A percentile compares a stretch with the other conserved stretches of the same genome.
phyloP scores from a whole-genome alignment of 2,888 invertebrate genomes.

The Microplitis manilae region DNA sequence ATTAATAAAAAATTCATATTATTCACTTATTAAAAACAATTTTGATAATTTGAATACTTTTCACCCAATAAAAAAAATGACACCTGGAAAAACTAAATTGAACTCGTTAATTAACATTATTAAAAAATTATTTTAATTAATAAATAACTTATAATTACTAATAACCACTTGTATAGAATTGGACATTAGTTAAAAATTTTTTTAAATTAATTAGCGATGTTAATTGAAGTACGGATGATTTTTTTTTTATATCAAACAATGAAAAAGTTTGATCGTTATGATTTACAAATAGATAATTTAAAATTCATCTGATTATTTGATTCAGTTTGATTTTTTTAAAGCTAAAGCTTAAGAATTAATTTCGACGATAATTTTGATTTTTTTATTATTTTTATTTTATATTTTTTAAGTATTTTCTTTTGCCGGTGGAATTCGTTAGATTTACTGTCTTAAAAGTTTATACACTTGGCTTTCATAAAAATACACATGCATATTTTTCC shows the following conservation, averaged over 20 bases:
- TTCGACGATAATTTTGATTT: background rate
- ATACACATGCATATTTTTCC: constrained; percentile 29
- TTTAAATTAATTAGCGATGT: background rate
- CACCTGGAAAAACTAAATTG: no score
- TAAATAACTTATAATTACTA: background rate
- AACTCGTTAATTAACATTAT: background rate
- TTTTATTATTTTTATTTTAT: background rate
- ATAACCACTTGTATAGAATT: background rate
- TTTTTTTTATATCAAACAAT: background rate
- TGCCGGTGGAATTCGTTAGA: constrained; percentile 12
- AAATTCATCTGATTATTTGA: background rate
- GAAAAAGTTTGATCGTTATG: background rate
- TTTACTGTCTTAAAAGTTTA: constrained; percentile 25
- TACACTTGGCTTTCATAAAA: constrained; percentile 28
- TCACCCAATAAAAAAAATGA: no score
- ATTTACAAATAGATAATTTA: background rate
- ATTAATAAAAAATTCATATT: no score
- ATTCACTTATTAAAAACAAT: no score
- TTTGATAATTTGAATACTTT: no score
- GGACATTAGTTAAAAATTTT: background rate
- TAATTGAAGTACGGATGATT: background rate
- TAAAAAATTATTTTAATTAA: background rate
- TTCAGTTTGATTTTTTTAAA: background rate
- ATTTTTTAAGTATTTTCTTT: background rate
- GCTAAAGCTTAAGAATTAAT: background rate